Conservation (phyloP, 1,140 invertebrate species). For the Fragariocoptes setiger region DNA sequence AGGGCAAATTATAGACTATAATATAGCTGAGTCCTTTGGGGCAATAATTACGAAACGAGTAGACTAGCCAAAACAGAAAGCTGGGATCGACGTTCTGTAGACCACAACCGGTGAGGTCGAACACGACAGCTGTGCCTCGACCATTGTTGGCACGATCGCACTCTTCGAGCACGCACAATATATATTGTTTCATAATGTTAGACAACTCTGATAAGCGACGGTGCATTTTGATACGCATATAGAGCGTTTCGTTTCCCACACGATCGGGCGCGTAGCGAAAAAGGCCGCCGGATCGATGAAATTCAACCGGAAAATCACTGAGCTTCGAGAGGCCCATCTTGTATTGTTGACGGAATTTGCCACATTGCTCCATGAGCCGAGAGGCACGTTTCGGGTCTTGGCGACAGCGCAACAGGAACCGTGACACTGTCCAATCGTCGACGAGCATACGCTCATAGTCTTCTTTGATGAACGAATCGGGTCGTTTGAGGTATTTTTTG, state of each 20-base stretch:
- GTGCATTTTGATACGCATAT: constrained; percentile 3
- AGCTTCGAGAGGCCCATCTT: too few relatives aligned
- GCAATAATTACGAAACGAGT: constrained; percentile 2
- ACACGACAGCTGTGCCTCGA: constrained; percentile 3
- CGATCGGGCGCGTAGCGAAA: constrained; percentile 3
- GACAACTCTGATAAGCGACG: neutral
- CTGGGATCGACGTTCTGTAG: constrained; percentile 5
- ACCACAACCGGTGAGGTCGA: neutral
- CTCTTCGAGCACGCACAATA: too few relatives aligned
- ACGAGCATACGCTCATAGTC: too few relatives aligned
- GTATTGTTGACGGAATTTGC: too few relatives aligned
- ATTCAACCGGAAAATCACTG: too few relatives aligned
- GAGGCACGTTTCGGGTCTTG: too few relatives aligned
- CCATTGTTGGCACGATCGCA: neutral
- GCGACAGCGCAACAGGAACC: too few relatives aligned
- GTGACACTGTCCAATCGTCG: too few relatives aligned
- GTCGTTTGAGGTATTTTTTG: too few relatives aligned
- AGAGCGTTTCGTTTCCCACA: constrained; percentile 1
- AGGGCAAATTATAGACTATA: constrained; percentile 3
- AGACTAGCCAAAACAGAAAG: too few relatives aligned
- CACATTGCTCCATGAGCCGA: too few relatives aligned
- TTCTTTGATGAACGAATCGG: too few relatives aligned
- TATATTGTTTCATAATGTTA: constrained; percentile 1
- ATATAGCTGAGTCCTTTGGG: constrained; percentile 6
- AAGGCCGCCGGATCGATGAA: neutral